Evolutionary conservation across 2,888 invertebrate genomes (phyloP).

Genomic region (Plebejus anna): DNA sequence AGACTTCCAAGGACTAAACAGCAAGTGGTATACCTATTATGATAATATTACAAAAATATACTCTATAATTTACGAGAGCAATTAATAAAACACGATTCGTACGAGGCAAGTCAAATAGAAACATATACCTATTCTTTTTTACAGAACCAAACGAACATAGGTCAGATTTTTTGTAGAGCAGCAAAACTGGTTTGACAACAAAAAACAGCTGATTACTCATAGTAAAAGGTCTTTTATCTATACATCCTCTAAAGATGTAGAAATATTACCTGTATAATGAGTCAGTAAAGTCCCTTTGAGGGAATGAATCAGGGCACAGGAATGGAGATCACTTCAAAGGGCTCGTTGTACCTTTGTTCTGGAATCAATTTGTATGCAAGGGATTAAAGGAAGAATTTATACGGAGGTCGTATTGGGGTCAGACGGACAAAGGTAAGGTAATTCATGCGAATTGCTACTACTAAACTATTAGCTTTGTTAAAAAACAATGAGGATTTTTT

Average conservation of each 20-base stretch:
- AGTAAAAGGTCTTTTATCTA: background rate
- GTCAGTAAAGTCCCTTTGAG: background rate
- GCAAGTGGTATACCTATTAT: too few relatives aligned
- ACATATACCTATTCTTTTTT: background rate
- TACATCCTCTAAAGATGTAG: background rate
- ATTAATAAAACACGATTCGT: background rate
- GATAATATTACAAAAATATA: too few relatives aligned
- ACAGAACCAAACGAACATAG: background rate
- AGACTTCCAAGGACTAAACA: too few relatives aligned
- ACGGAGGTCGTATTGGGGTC: conserved; percentile 11
- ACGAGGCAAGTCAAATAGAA: background rate
- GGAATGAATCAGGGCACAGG: conserved; percentile 21
- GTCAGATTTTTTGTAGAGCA: background rate
- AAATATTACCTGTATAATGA: conserved; percentile 16
- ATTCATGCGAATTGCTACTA: background rate
- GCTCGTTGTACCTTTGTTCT: conserved; percentile 19
- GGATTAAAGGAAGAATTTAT: conserved; percentile 10
- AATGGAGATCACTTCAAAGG: conserved; percentile 27
- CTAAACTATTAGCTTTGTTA: background rate
- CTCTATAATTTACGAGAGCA: too few relatives aligned
- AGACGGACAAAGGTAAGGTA: conserved; percentile 7
- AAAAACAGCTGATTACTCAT: conserved; percentile 11
- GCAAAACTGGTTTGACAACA: conserved; percentile 1
- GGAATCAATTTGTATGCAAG: conserved; percentile 22
- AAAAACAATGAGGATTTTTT: background rate